Evolutionary conservation across 1,140 invertebrate species (phyloP).

Genomic region (Polypedilum pembai): DNA sequence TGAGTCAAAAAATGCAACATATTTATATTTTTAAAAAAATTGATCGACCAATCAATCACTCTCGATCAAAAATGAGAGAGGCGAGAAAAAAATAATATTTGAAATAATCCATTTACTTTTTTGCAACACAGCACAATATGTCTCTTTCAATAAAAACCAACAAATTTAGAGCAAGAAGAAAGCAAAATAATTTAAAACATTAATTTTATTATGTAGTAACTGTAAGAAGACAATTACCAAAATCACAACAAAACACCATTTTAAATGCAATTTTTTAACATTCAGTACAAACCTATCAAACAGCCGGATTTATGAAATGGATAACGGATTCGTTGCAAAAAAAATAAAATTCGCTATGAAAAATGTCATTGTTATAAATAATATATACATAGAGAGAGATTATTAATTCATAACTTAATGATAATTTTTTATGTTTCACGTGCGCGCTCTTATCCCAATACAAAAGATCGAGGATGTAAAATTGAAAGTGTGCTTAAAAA

Average conservation of each 20-base stretch:
- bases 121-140: neutral
- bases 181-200: neutral
- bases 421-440: slow-evolving; percentile 1
- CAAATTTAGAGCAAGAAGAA: neutral
- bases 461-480: neutral
- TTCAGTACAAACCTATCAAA: neutral
- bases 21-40: too few relatives aligned
- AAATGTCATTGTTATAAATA: slow-evolving; percentile 5
- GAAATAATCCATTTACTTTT: neutral
- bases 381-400: neutral
- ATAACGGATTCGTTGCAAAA: neutral
- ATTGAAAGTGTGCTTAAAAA: slow-evolving; percentile 12
- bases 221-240: neutral
- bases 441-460: neutral
- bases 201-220: neutral
- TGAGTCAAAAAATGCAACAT: neutral
- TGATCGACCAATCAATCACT: too few relatives aligned
- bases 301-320: neutral
- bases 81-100: neutral
- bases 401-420: slow-evolving; percentile 14
- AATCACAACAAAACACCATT: neutral
- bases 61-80: too few relatives aligned
- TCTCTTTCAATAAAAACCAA: neutral
- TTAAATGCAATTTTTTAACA: slow-evolving; percentile 14
- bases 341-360: neutral